Percentiles rank a stretch among this genome's conserved stretches.
Conservation (phyloP, 1,140 invertebrate genomes). For the Dendrolimus punctatus region DNA sequence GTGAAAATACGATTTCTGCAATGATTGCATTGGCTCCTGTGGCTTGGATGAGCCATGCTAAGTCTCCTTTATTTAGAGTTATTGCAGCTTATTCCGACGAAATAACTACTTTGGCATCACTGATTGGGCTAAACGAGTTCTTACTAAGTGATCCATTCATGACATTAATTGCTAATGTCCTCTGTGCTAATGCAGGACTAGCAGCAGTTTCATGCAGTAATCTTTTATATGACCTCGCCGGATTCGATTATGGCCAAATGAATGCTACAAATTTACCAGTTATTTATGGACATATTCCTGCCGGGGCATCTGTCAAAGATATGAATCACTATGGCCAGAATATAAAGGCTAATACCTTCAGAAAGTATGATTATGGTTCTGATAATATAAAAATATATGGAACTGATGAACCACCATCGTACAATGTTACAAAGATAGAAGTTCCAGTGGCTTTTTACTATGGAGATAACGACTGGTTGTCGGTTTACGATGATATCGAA, state of each 20-base stretch:
- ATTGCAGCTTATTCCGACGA: background rate
- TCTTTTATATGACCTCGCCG: slow-evolving; percentile 73
- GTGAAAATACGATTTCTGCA: slow-evolving; percentile 73
- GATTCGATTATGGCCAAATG: slow-evolving; percentile 72
- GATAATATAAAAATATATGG: slow-evolving; percentile 18
- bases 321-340: slow-evolving; percentile 82
- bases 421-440: slow-evolving; percentile 71
- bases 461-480: slow-evolving; percentile 74
- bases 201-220: slow-evolving; percentile 71
- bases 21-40: slow-evolving; percentile 68
- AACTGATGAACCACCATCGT: slow-evolving; percentile 67
- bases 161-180: slow-evolving; percentile 46
- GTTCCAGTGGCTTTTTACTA: slow-evolving; percentile 76
- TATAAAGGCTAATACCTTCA: slow-evolving; percentile 72
- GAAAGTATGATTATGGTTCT: slow-evolving; percentile 75
- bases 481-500: slow-evolving; percentile 51
- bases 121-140: slow-evolving; percentile 9
- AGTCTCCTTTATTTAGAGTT: slow-evolving; percentile 58
- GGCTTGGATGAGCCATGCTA: slow-evolving; percentile 68
- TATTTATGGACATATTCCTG: slow-evolving; percentile 83
- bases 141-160: slow-evolving; percentile 7
- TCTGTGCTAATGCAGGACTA: slow-evolving; percentile 35
- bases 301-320: slow-evolving; percentile 84
- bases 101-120: background rate
- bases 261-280: slow-evolving; percentile 76